These are phyloP conservation scores for Dermatemys mawii DNA, from an alignment of 2,113 vertebrate genomes.

Conservation along the genomic window DNA sequence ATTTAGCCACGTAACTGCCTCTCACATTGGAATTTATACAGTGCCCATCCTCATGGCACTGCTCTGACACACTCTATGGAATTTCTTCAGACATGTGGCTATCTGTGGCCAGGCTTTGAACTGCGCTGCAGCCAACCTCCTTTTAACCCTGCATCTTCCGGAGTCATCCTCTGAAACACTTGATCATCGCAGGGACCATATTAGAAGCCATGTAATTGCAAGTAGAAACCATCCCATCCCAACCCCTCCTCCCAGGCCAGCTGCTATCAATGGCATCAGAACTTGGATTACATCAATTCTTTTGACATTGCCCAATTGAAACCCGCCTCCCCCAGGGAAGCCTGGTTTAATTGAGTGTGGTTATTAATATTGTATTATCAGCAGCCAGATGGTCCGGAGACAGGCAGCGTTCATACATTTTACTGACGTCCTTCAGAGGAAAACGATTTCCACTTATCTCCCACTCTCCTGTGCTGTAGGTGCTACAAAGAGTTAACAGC, in stretches of 20 bases:
- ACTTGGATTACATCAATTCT: constrained; percentile 38
- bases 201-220: background rate
- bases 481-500: background rate
- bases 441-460: constrained; percentile 47
- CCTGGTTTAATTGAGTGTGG: constrained; percentile 54
- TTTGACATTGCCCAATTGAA: constrained; percentile 65
- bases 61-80: background rate
- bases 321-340: constrained; percentile 56
- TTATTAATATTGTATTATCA: constrained; percentile 75
- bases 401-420: constrained; percentile 42
- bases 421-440: constrained; percentile 37
- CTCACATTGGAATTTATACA: background rate
- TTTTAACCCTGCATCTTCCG: background rate
- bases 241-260: background rate
- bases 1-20: background rate
- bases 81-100: background rate
- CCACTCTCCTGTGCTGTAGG: background rate
- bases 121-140: background rate
- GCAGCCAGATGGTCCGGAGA: constrained; percentile 69
- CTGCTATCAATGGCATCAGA: constrained; percentile 25
- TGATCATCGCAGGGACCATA: background rate
- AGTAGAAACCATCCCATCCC: background rate
- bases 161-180: background rate
- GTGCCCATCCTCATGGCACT: background rate
- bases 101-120: background rate